Evolutionary conservation across 2,797 vertebrate genomes (phyloP).

Genomic region (Thunnus albacares): DNA sequence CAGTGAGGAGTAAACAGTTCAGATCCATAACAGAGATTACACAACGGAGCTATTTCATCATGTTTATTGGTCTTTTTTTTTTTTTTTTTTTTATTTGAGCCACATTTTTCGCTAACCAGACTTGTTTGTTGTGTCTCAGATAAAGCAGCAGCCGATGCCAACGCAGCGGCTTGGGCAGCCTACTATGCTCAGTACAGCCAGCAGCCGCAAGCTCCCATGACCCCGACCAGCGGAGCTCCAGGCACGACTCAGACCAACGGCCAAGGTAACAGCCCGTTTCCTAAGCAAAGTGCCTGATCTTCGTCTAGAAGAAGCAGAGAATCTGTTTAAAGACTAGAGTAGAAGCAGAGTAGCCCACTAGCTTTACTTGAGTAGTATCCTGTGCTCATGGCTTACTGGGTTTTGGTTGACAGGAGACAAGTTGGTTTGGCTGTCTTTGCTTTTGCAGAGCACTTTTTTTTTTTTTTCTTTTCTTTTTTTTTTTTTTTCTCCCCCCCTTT

Average conservation of each 20-base stretch:
- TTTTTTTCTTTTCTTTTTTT: conserved; percentile 12
- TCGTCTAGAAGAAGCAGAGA: conserved; percentile 2
- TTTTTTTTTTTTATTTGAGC: background rate
- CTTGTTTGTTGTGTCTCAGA: conserved; percentile 81
- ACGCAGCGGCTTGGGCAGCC: conserved; percentile 98
- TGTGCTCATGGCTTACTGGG: conserved; percentile 43
- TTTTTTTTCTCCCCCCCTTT: background rate
- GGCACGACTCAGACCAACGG: conserved; percentile 94
- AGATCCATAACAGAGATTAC: background rate
- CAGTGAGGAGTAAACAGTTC: background rate
- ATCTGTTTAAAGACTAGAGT: conserved; percentile 3
- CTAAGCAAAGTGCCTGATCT: background rate
- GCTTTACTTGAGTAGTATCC: conserved; percentile 30
- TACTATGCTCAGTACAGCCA: conserved; percentile 99
- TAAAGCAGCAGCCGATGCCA: conserved; percentile 97
- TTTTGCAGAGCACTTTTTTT: conserved; percentile 51
- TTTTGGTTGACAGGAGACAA: conserved; percentile 46
- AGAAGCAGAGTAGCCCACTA: conserved; percentile 60
- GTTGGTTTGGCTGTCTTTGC: conserved; percentile 52
- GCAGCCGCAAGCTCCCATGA: conserved; percentile 97
- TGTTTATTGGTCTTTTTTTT: background rate
- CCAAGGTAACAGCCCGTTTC: conserved; percentile 89
- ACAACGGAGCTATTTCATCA: background rate
- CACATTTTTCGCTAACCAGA: background rate
- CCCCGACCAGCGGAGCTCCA: conserved; percentile 93